Percentiles rank a stretch among this genome's conserved stretches.
Conservation (phyloP, 2,888 invertebrate genomes). For the Blera fallax region DNA sequence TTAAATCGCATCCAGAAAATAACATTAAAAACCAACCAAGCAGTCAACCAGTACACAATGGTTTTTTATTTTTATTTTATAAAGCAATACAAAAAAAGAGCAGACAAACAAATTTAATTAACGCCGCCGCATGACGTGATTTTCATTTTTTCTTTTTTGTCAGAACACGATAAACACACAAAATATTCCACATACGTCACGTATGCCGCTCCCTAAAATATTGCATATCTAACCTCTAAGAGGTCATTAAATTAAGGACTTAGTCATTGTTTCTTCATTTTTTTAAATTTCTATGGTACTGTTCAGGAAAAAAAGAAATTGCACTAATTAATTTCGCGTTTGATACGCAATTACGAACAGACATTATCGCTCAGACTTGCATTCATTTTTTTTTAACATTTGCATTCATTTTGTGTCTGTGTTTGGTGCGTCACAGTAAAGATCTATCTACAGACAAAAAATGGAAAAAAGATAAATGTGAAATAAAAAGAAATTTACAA, state of each 20-base stretch:
- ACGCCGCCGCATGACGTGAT: constrained; percentile 29
- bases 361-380: not conserved
- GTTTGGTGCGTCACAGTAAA: not conserved
- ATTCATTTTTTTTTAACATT: not conserved
- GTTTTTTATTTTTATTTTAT: not conserved
- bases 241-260: constrained; percentile 13
- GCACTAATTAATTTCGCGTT: not conserved
- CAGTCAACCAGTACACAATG: not conserved
- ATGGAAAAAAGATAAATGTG: not conserved
- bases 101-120: constrained; percentile 29
- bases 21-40: not conserved
- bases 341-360: no score
- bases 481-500: not conserved
- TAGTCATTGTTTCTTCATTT: constrained; percentile 19
- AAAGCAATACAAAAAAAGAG: not conserved
- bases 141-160: not conserved
- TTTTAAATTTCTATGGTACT: not conserved
- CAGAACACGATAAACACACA: not conserved
- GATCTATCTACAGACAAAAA: not conserved
- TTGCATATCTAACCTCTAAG: constrained; percentile 8
- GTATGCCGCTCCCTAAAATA: constrained; percentile 21
- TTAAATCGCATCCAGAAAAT: not conserved
- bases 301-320: not conserved
- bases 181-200: constrained; percentile 57
- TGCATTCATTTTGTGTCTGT: not conserved